Conservation (phyloP, 2,888 invertebrate species). For the Eurytoma californica region DNA sequence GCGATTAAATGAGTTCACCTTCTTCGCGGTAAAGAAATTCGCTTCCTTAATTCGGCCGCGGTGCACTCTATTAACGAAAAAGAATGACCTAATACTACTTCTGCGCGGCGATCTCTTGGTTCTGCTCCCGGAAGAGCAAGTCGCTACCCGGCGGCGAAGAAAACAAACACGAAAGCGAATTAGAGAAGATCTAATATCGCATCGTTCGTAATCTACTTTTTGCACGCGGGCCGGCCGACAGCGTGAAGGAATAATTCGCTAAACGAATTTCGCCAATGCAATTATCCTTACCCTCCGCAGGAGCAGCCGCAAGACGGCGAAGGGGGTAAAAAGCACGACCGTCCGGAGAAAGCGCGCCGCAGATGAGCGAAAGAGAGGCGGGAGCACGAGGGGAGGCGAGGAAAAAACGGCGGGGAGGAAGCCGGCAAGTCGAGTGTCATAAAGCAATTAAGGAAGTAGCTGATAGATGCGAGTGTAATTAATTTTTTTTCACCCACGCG, state of each 20-base stretch:
- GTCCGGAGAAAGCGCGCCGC: not conserved
- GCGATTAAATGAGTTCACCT: too few relatives aligned
- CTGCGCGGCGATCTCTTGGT: not conserved
- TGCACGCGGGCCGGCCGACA: conserved; percentile 6
- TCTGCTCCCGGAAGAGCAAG: not conserved
- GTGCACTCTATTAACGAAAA: not conserved
- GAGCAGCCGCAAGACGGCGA: conserved; percentile 33
- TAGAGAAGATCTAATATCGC: conserved; percentile 54
- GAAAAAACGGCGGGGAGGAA: conserved; percentile 6
- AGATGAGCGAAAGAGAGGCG: not conserved
- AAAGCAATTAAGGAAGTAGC: conserved; percentile 59
- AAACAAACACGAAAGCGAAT: conserved; percentile 54
- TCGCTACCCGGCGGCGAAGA: not conserved
- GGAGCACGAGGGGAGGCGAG: not conserved
- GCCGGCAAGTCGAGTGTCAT: conserved; percentile 53
- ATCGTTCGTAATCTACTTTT: conserved; percentile 51
- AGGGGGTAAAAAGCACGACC: conserved; percentile 33
- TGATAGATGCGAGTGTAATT: conserved; percentile 61
- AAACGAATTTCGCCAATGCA: conserved; percentile 68
- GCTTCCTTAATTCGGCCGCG: conserved; percentile 3
- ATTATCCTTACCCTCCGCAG: conserved; percentile 64
- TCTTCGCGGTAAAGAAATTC: not conserved
- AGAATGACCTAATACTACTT: not conserved
- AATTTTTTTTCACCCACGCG: conserved; percentile 53
- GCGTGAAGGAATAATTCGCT: conserved; percentile 65